A percentile compares a stretch with the other conserved stretches of the same genome.
These are phyloP conservation scores for Thyatira batis DNA, from an alignment of 2,888 invertebrate species.

Conservation along the genomic window DNA sequence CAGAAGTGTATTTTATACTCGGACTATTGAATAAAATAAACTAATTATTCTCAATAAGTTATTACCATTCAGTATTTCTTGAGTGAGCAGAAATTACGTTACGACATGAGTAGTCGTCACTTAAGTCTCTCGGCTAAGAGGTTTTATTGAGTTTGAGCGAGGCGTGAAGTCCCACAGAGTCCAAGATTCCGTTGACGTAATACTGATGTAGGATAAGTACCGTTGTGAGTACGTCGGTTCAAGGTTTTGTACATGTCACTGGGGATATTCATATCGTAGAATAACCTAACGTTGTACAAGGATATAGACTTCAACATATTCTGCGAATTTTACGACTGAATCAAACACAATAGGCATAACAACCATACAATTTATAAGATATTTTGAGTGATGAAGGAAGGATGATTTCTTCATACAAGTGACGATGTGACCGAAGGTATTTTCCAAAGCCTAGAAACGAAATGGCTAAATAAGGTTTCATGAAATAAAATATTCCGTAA, in stretches of 20 bases:
- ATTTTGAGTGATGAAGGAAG: too few relatives aligned
- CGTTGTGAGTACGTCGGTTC: background rate
- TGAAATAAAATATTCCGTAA: too few relatives aligned
- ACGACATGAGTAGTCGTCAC: slow-evolving; percentile 47
- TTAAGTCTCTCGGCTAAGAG: slow-evolving; percentile 42
- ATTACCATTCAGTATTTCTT: slow-evolving; percentile 32
- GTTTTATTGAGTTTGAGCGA: slow-evolving; percentile 53
- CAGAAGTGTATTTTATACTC: too few relatives aligned
- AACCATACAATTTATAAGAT: too few relatives aligned
- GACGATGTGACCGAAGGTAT: too few relatives aligned
- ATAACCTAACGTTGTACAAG: background rate
- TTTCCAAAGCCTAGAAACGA: too few relatives aligned
- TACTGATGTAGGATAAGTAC: slow-evolving; percentile 9
- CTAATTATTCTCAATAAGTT: slow-evolving; percentile 25
- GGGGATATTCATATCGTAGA: background rate
- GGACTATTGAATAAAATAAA: too few relatives aligned
- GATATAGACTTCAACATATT: background rate
- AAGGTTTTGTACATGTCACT: background rate
- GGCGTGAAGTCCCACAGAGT: slow-evolving; percentile 41
- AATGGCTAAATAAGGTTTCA: too few relatives aligned
- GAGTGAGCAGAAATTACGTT: slow-evolving; percentile 48
- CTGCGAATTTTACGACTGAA: background rate
- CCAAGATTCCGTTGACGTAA: slow-evolving; percentile 25
- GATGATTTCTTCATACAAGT: too few relatives aligned
- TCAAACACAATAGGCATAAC: too few relatives aligned